Evolutionary conservation across 1,140 invertebrate genomes (phyloP), one percentile per base, ranked within the genome.

Genomic region (Nebria ingens): DNA sequence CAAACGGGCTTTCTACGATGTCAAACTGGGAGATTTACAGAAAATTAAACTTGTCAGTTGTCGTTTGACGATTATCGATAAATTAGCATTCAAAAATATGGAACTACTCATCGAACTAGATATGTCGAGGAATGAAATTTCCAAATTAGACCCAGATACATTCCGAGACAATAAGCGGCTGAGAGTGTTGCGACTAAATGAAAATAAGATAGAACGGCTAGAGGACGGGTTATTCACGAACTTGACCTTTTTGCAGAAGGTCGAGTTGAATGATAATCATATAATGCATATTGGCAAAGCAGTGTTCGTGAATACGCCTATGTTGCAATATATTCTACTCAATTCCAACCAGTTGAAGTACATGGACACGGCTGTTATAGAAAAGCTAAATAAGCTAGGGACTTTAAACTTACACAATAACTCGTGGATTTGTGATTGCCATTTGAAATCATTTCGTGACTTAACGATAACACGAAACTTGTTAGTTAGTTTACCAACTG

Each of bases 391-490:
- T 13, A 81, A 81, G 62, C 68, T 93, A 15, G 78, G 79, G n/a
- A 85, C 84, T 58, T 69, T 94, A 1, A 85, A 83, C 53, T 72
- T 95, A 0, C 78, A 84, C 54, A 81, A 84, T 55, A 95, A 95
- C 68, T 85, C 84, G 0, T 95, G 92, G 92, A 79, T 83, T 40
- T 95, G 92, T 64, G 89, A 93, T 68, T 95, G 92, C 62, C 78
- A 83, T 55, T 70, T 95, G 49, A 83, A 87, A 61, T 76, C 75
- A 4, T 89, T 95, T 58, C 77, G 87, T 19, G 79, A 90, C 59
- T 92, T 84, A 80, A 75, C 84, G 9, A 78, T 88, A 0, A 74
- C 77, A 22, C 76, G 76, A 25, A 85, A 86, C n/a, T 68, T 90
- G 0, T 86, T 89, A 56, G 9, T 45, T 45, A 83, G 83, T 0